These are phyloP conservation scores for Mastomys coucha DNA, from an alignment of 2,113 vertebrate species.

Conservation along the genomic window DNA sequence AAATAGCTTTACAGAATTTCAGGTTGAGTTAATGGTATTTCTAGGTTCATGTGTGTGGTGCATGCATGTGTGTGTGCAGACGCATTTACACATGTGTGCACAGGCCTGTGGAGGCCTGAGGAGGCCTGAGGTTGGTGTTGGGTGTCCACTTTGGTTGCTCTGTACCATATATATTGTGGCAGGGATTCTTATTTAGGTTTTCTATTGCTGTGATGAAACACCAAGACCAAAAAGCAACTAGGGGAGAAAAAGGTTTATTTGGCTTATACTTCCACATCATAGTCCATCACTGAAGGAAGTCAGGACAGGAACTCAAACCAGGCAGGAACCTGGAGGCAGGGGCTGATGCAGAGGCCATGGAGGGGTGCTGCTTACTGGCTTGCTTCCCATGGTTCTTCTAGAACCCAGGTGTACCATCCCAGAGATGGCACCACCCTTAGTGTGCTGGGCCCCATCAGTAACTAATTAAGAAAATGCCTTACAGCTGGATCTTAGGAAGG, in stretches of 20 bases:
- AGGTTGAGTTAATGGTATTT: neutral
- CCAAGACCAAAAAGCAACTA: neutral
- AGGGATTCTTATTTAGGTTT: neutral
- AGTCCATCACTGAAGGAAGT: neutral
- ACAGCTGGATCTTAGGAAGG: neutral
- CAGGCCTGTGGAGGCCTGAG: no score
- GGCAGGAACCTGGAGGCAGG: neutral
- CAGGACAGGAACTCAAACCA: neutral
- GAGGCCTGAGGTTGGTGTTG: neutral
- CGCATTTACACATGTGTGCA: neutral
- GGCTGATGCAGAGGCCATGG: neutral
- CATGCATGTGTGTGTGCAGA: neutral
- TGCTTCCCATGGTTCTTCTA: neutral
- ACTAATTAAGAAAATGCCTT: neutral
- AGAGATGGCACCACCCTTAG: neutral
- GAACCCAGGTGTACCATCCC: neutral
- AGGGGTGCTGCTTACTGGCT: neutral
- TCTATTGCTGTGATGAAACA: neutral
- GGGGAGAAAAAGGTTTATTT: neutral
- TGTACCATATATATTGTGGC: neutral
- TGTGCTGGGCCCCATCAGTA: neutral
- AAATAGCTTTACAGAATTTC: conserved; percentile 3
- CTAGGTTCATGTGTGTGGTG: neutral
- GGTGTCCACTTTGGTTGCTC: neutral
- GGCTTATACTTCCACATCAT: neutral